These are phyloP conservation scores for Agrochola lota DNA, from an alignment of 2,888 invertebrate genomes.

Conservation along the genomic window DNA sequence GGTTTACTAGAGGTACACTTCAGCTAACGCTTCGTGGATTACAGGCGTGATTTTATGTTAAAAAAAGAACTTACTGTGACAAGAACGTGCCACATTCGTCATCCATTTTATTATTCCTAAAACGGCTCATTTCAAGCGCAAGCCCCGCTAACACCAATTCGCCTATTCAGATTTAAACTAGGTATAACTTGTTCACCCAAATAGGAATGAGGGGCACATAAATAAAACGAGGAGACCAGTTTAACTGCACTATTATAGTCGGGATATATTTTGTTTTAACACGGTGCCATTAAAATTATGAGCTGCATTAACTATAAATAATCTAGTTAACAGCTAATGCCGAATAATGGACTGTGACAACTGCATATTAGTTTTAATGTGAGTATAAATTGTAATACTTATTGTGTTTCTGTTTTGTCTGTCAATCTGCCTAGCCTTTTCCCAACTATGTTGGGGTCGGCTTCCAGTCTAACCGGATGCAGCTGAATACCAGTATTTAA, in stretches of 20 bases:
- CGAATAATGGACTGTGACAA: slow-evolving; percentile 59
- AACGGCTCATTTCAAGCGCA: not conserved
- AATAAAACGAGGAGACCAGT: slow-evolving; percentile 46
- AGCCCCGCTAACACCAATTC: slow-evolving; percentile 29
- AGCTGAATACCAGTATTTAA: too few species aligned
- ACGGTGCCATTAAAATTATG: slow-evolving; percentile 58
- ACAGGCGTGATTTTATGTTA: not conserved
- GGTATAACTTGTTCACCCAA: slow-evolving; percentile 38
- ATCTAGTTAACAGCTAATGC: slow-evolving; percentile 59
- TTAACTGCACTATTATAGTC: slow-evolving; percentile 54
- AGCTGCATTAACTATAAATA: slow-evolving; percentile 59
- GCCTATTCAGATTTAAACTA: slow-evolving; percentile 26
- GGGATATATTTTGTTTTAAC: slow-evolving; percentile 61
- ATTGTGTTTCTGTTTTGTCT: slow-evolving; percentile 16
- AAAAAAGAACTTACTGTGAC: not conserved
- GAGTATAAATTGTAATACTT: slow-evolving; percentile 32
- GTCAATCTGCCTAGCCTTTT: too few species aligned
- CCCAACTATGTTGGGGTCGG: too few species aligned
- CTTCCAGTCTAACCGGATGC: too few species aligned
- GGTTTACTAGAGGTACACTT: not conserved
- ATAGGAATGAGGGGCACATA: slow-evolving; percentile 46
- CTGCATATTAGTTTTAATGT: slow-evolving; percentile 56
- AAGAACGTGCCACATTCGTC: not conserved
- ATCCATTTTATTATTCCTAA: not conserved
- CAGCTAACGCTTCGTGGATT: not conserved